A percentile compares a stretch with the other conserved stretches of the same genome.
phyloP scores from a whole-genome alignment of 2,113 vertebrate genomes.

The Perca fluviatilis region DNA sequence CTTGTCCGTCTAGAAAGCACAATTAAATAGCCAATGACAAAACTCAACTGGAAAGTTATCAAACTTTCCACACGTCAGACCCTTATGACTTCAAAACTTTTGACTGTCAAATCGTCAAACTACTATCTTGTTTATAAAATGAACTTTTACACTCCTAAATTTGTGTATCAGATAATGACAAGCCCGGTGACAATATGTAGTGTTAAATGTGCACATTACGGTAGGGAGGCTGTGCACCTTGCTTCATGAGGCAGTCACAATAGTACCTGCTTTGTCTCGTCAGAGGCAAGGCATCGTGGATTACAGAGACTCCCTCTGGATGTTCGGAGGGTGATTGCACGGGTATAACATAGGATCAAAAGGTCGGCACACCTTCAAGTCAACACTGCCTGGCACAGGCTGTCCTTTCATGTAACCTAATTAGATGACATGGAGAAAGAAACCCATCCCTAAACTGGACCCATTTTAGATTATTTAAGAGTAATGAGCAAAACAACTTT shows the following conservation, averaged over 20 bases:
- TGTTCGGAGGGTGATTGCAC: fast-evolving
- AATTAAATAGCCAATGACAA: no score
- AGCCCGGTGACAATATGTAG: background rate
- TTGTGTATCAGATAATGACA: background rate
- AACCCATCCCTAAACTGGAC: background rate
- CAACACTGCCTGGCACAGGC: slow-evolving; percentile 74
- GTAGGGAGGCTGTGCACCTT: background rate
- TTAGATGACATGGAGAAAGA: background rate
- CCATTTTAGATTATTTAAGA: background rate
- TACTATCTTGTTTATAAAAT: no score
- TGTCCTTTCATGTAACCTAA: slow-evolving; percentile 82
- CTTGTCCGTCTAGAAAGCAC: slow-evolving; percentile 47
- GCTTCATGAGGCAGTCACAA: background rate
- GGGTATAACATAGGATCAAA: fast-evolving
- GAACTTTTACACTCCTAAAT: background rate
- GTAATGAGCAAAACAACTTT: background rate
- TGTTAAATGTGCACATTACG: background rate
- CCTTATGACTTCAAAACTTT: no score
- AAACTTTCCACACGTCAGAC: no score
- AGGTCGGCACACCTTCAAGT: slow-evolving; percentile 54
- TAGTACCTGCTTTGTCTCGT: slow-evolving; percentile 67
- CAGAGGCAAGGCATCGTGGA: slow-evolving; percentile 35
- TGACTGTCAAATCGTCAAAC: no score
- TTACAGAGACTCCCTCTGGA: fast-evolving
- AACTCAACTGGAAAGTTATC: no score